Conservation (phyloP, 2,797 vertebrate genomes). For the Salmo trutta region DNA sequence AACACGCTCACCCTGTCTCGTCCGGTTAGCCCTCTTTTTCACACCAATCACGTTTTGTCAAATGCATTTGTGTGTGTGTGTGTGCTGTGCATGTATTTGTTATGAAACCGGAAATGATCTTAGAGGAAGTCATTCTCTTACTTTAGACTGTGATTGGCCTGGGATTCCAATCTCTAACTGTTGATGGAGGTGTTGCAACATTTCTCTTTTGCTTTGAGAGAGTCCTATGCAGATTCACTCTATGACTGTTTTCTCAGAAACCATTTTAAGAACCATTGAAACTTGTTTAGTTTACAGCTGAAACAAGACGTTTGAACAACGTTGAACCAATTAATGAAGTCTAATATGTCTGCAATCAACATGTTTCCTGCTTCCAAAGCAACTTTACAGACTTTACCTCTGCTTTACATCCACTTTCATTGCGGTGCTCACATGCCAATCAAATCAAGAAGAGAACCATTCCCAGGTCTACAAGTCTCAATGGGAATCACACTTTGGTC, state of each 20-base stretch:
- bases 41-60: conserved; percentile 46
- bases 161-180: neutral
- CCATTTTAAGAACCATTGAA: neutral
- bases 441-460: too few relatives aligned
- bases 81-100: neutral
- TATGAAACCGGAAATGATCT: neutral
- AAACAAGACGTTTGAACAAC: neutral
- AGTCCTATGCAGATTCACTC: neutral
- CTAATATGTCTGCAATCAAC: neutral
- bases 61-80: neutral
- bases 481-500: neutral
- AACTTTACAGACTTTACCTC: neutral
- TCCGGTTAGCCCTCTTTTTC: conserved; percentile 50
- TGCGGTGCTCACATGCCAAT: neutral
- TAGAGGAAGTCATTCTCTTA: neutral
- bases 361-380: neutral
- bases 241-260: neutral
- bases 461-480: neutral
- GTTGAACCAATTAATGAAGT: neutral
- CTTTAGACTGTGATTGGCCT: neutral
- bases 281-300: neutral
- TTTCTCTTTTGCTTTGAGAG: too few relatives aligned
- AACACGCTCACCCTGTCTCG: conserved; percentile 39
- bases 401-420: neutral
- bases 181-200: conserved; percentile 5